A percentile compares a stretch with the other conserved stretches of the same genome.
Conservation (phyloP, 2,113 vertebrate species). For the Egretta garzetta region DNA sequence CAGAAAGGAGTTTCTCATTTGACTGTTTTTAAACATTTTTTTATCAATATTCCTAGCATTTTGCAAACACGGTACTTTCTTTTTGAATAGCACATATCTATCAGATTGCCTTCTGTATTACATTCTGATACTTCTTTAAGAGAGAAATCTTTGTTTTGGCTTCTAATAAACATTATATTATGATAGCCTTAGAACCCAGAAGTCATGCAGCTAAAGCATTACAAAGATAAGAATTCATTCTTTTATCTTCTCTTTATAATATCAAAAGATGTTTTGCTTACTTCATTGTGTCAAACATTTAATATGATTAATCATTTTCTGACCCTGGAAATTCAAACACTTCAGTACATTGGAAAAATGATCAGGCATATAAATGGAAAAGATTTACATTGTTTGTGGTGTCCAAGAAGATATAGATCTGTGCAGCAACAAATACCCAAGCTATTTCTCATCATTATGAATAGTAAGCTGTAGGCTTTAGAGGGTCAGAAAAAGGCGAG, state of each 20-base stretch:
- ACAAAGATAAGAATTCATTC: conserved; percentile 54
- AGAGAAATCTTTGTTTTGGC: conserved; percentile 59
- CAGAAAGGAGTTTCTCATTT: not conserved
- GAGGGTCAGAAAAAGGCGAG: conserved; percentile 7
- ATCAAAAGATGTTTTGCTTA: conserved; percentile 51
- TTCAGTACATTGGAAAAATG: conserved; percentile 48
- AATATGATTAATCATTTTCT: conserved; percentile 62
- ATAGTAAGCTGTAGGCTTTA: conserved; percentile 18
- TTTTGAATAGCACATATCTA: not conserved
- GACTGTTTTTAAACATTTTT: not conserved
- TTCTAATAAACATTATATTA: conserved; percentile 49
- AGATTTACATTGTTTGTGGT: not conserved
- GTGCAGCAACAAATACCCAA: not conserved
- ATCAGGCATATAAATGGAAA: conserved; percentile 31
- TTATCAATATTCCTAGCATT: not conserved
- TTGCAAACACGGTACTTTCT: not conserved
- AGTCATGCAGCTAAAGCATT: conserved; percentile 53
- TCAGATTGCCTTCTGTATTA: not conserved
- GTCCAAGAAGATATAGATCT: conserved; percentile 9
- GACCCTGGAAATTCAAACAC: conserved; percentile 45
- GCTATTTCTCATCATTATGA: not conserved
- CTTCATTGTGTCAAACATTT: conserved; percentile 54
- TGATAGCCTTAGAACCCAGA: conserved; percentile 30
- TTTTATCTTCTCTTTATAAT: conserved; percentile 62
- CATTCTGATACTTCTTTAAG: conserved; percentile 7